These are phyloP conservation scores for Actinostola sp. DNA, from an alignment of 92 coral and sea anemone genomes.

Conservation along the genomic window DNA sequence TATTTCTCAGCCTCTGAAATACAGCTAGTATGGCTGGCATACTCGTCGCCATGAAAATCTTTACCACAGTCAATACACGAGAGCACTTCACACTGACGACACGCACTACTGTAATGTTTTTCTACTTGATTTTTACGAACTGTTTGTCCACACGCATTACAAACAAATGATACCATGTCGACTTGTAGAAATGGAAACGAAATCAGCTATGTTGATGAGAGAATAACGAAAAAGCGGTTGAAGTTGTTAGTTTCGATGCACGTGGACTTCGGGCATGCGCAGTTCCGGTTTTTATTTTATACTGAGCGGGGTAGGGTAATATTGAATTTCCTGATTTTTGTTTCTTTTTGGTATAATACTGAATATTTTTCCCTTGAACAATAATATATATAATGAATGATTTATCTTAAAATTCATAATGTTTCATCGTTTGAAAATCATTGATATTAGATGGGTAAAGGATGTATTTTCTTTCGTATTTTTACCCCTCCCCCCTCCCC, in stretches of 20 bases:
- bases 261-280: constrained; percentile 36
- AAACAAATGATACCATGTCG: constrained; percentile 88
- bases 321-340: too few species aligned
- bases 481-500: constrained; percentile 6
- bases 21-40: constrained; percentile 83
- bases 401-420: too few species aligned
- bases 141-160: constrained; percentile 95
- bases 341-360: too few species aligned
- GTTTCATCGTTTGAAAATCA: too few species aligned
- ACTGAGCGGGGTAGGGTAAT: background rate
- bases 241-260: background rate
- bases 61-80: constrained; percentile 96
- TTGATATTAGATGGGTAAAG: too few species aligned
- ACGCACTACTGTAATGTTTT: constrained; percentile 86
- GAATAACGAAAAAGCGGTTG: background rate
- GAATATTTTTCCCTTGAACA: too few species aligned
- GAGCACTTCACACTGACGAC: constrained; percentile 81
- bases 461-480: too few species aligned
- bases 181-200: background rate
- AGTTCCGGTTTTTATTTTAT: background rate
- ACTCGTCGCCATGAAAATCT: constrained; percentile 94
- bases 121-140: constrained; percentile 94
- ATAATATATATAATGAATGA: too few species aligned
- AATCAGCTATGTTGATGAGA: background rate
- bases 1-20: constrained; percentile 96